Percentiles rank a stretch among this genome's conserved stretches.
phyloP scores from a whole-genome alignment of 1,140 invertebrate genomes.

The Drosophila elegans region DNA sequence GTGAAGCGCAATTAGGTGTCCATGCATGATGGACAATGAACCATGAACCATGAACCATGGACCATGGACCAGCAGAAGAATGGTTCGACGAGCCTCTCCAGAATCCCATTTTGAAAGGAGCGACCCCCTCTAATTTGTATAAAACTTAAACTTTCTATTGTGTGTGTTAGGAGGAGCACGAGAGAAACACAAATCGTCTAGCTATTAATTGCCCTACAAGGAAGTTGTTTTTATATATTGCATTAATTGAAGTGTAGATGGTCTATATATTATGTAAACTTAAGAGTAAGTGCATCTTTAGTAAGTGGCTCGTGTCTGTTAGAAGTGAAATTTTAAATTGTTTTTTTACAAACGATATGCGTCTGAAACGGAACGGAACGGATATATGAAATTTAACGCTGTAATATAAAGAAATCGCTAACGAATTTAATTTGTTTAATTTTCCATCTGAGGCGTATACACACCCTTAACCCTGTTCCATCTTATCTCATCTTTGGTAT shows the following conservation, averaged over 20 bases:
- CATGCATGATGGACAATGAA: neutral
- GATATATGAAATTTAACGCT: constrained; percentile 57
- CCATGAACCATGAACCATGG: neutral
- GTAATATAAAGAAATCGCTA: constrained; percentile 77
- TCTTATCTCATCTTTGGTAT: constrained; percentile 48
- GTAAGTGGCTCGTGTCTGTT: constrained; percentile 68
- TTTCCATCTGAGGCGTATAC: constrained; percentile 15
- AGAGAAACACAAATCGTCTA: constrained; percentile 44
- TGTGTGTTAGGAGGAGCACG: constrained; percentile 6
- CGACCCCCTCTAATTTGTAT: constrained; percentile 60
- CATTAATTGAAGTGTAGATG: constrained; percentile 63
- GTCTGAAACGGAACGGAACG: constrained; percentile 40
- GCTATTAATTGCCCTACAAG: constrained; percentile 69
- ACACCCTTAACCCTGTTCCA: constrained; percentile 1
- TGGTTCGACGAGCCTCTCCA: constrained; percentile 4
- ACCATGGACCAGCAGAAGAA: constrained; percentile 13
- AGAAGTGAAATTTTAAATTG: constrained; percentile 75
- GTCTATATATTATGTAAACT: constrained; percentile 58
- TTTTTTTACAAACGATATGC: constrained; percentile 60
- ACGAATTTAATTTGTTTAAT: constrained; percentile 78
- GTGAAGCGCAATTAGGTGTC: constrained; percentile 67
- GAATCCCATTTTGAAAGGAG: constrained; percentile 24
- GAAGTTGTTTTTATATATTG: constrained; percentile 76
- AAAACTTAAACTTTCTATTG: constrained; percentile 52
- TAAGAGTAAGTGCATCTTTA: constrained; percentile 59